Conservation (phyloP, 2,797 vertebrate genomes). For the Heterohyrax brucei region DNA sequence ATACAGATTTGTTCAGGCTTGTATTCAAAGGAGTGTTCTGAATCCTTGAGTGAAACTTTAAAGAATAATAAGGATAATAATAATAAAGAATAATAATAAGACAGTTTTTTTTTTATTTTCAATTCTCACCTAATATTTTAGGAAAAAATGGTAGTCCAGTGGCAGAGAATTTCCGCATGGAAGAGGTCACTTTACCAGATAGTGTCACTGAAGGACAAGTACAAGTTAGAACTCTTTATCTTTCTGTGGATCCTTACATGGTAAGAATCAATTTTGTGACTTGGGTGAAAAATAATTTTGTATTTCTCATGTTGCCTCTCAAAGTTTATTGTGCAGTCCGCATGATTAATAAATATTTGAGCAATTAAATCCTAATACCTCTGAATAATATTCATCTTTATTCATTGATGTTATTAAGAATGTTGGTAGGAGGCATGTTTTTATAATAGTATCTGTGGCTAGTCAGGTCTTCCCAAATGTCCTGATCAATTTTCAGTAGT, state of each 20-base stretch:
- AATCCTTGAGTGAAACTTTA: slow-evolving; percentile 38
- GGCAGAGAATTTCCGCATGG: slow-evolving; percentile 94
- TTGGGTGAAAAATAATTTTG: slow-evolving; percentile 60
- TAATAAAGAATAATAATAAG: slow-evolving; percentile 47
- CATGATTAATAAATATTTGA: slow-evolving; percentile 51
- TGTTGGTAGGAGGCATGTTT: slow-evolving; percentile 7
- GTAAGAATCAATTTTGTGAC: slow-evolving; percentile 89
- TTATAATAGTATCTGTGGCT: neutral
- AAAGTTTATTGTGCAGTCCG: slow-evolving; percentile 62
- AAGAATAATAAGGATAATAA: slow-evolving; percentile 59
- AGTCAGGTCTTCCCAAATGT: slow-evolving; percentile 48
- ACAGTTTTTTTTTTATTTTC: slow-evolving; percentile 61
- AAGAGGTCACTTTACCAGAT: slow-evolving; percentile 90
- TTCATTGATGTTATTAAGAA: slow-evolving; percentile 50
- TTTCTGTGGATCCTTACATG: slow-evolving; percentile 99
- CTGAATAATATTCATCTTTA: slow-evolving; percentile 53
- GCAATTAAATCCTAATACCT: slow-evolving; percentile 11
- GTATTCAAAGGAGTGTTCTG: slow-evolving; percentile 49
- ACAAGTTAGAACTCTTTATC: slow-evolving; percentile 94
- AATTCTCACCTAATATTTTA: slow-evolving; percentile 84
- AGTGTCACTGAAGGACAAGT: slow-evolving; percentile 93
- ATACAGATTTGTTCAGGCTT: slow-evolving; percentile 43
- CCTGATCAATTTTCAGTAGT: slow-evolving; percentile 23
- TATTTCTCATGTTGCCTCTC: slow-evolving; percentile 8
- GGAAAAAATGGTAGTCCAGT: slow-evolving; percentile 94